Base-by-base conservation (phyloP, 53 echinoderm and acorn worm species). In the Echinarachnius parma region DNA sequence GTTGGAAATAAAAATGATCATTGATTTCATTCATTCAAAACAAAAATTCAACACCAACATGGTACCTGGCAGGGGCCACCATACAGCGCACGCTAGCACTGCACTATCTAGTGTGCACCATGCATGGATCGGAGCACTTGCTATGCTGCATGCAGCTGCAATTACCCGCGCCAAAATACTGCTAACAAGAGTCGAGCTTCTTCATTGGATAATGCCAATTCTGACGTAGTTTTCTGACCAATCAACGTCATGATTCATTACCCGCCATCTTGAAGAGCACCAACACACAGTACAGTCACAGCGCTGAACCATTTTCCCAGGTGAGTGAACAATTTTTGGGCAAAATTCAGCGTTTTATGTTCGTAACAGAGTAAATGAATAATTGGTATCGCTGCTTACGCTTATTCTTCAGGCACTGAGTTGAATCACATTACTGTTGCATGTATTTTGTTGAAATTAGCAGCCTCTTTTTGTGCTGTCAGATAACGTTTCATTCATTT, bases 101-200 rank as follows among this genome's bases (percentile, higher is more conserved):
- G n/a, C n/a, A n/a, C n/a, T n/a, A n/a, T n/a, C n/a, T n/a, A n/a
- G n/a, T n/a, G n/a, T n/a, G n/a, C n/a, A n/a, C n/a, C n/a, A n/a
- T n/a, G n/a, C n/a, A n/a, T n/a, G n/a, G n/a, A n/a, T n/a, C n/a
- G n/a, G n/a, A n/a, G n/a, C n/a, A n/a, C n/a, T n/a, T n/a, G n/a
- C n/a, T n/a, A n/a, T n/a, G n/a, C n/a, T n/a, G n/a, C n/a, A n/a
- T n/a, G n/a, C n/a, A n/a, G n/a, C n/a, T n/a, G n/a, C n/a, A n/a
- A n/a, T n/a, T n/a, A 69, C 70, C 70, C 70, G 70, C 70, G 70
- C 70, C 70, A 69, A 69, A 69, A 53, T 69, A 34, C 7, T 29
- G 31, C 35, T n/a, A 33, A 50, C 53, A 52, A 69, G 34, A 53
- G 34, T 35, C 54, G 53, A 34, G 53, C 34, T 13, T 53, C 53